These are phyloP conservation scores for Chrysogorgia sp. DNA, from an alignment of 92 coral and sea anemone genomes.

Conservation along the genomic window DNA sequence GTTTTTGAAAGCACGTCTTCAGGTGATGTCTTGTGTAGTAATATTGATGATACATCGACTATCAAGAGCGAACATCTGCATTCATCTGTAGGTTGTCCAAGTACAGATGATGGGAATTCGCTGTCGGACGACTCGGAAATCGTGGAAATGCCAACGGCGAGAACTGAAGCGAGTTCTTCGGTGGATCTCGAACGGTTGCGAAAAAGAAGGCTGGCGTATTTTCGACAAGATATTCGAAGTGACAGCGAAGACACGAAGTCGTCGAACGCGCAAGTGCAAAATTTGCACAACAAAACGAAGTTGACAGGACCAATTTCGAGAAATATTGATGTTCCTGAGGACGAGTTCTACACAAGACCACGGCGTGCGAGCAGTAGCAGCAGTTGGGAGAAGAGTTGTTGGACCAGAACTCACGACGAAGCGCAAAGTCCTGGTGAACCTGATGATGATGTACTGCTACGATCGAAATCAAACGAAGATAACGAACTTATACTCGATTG, in stretches of 20 bases:
- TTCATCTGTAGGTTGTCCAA: not conserved
- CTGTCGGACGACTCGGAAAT: not conserved
- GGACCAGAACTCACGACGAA: not conserved
- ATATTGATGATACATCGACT: not conserved
- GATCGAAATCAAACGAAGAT: constrained; percentile 47
- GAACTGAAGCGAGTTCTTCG: constrained; percentile 45
- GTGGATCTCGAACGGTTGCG: constrained; percentile 71
- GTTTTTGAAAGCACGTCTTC: not conserved
- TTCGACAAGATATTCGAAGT: not conserved
- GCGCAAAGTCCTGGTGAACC: not conserved
- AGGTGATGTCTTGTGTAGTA: not conserved
- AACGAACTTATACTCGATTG: constrained; percentile 70
- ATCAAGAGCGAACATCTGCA: not conserved
- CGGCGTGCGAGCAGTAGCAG: not conserved
- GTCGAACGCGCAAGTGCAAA: not conserved
- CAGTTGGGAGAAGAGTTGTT: not conserved
- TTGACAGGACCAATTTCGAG: not conserved
- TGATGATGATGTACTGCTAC: not conserved
- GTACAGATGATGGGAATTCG: not conserved
- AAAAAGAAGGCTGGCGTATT: constrained; percentile 70
- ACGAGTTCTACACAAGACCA: not conserved
- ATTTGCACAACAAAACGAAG: not conserved
- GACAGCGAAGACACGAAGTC: not conserved
- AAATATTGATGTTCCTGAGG: not conserved
- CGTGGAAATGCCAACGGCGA: not conserved